Evolutionary conservation across 2,113 vertebrate species (phyloP), one percentile per base, ranked within the genome.

Genomic region (Hymenochirus boettgeri): DNA sequence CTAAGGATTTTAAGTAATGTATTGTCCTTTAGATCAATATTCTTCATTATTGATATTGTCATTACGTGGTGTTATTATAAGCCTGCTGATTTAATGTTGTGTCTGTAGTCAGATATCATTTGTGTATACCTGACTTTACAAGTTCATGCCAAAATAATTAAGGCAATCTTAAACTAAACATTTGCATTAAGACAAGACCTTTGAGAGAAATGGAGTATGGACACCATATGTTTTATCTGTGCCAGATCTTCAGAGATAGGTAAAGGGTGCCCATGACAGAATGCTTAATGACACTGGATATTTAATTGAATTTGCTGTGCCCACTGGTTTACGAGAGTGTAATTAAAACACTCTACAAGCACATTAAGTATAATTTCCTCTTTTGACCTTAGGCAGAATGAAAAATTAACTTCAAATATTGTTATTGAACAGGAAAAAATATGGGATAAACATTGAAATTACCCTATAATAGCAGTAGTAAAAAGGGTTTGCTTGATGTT

Each of bases 11-110:
- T 42, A 26, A 63, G 42, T 53, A 51, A 52, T 47, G 52, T 52
- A 62, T 62, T 63, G 61, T 51, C 52, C 45, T 63, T 53, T 35
- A 54, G 50, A 63, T 63, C 61, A 29, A 63, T 63, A 63, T 19
- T 31, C 61, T 54, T 63, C 61, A 63, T 54, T 63, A 63, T 63
- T 51, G 54, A 39, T 54, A 31, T 42, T 63, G 50, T 63, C 51
- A 53, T 54, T 54, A 54, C 53, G 61, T 63, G 51, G 61, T 45
- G 26, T 61, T 54, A 63, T 55, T 33, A 54, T 63, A 51, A 54
- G 33, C 50, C 25, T 51, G 13, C 23, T 53, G 27, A 63, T 54
- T 63, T 35, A 53, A 53, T 42, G 33, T 42, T 17, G 29, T 39
- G 52, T 21, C 47, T 39, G 54, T 26, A n/a, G 35, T 42, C 33